phyloP scores from a whole-genome alignment of 2,888 invertebrate genomes.

The Arenicola marina region DNA sequence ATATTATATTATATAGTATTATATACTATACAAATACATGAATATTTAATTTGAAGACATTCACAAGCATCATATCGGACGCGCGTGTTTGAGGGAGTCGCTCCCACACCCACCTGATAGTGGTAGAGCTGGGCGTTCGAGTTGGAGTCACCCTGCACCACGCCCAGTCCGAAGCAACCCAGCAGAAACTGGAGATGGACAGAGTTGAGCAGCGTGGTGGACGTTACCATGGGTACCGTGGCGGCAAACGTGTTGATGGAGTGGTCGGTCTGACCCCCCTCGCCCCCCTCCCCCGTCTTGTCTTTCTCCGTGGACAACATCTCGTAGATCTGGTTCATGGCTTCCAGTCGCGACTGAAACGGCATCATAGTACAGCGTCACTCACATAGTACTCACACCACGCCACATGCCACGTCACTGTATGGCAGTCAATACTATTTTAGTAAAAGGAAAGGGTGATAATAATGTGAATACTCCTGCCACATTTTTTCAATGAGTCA shows the following conservation, averaged over 20 bases:
- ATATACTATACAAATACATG: no score
- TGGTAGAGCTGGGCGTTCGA: conserved; percentile 63
- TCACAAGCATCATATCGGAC: no score
- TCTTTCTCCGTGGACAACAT: conserved; percentile 53
- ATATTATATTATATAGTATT: no score
- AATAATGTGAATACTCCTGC: no score
- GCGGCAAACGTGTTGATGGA: conserved; percentile 5
- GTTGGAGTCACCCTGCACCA: conserved; percentile 43
- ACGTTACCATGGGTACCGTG: conserved; percentile 25
- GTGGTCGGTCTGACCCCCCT: neutral
- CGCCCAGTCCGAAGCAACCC: conserved; percentile 66
- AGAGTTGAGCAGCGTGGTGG: conserved; percentile 53
- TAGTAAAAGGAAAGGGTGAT: no score
- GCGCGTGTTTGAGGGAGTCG: neutral
- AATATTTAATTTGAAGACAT: no score
- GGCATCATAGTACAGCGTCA: neutral
- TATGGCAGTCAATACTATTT: no score
- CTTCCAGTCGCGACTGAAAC: conserved; percentile 59
- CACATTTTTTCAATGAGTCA: no score
- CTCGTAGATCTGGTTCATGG: conserved; percentile 61
- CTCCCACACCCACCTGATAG: conserved; percentile 62
- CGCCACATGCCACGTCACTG: neutral
- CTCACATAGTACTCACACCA: neutral
- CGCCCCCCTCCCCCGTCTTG: neutral
- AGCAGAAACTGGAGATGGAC: conserved; percentile 65